Evolutionary conservation across 2,797 vertebrate genomes (phyloP), one percentile per base, ranked within the genome.

Genomic region (Harpagifer antarcticus): DNA sequence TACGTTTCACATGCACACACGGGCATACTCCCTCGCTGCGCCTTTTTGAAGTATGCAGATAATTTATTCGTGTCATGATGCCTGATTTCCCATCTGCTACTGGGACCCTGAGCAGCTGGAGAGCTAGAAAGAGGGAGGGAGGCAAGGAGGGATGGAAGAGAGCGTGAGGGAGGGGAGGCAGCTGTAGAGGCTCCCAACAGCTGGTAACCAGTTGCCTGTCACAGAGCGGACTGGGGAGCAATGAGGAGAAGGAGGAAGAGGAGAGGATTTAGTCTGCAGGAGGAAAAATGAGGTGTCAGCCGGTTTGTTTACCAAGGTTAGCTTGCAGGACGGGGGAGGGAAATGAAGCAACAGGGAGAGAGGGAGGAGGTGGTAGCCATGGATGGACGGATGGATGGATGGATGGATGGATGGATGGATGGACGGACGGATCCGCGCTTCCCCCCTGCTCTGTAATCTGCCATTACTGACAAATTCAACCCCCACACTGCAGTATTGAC

Each of bases 11-110:
- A 16, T 73, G 54, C 78, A 56, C 65, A 78, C 76, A 65, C 82
- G 54, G 68, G 64, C 79, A 23, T 27, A 65, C 86, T 87, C 86
- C 87, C 86, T 87, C 13, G 69, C 84, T 73, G 80, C 31, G 89
- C 78, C 90, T 93, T 93, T 92, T 92, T 93, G 91, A 94, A 93
- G 93, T 94, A 92, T 92, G 93, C 92, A 94, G 93, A 94, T 95
- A 93, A 95, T 95, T 95, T 94, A 94, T 95, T 94, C 89, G 93
- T 93, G 93, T 94, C 93, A 94, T 94, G 93, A 94, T 94, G 91
- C 91, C 92, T 91, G 89, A 89, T 93, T 92, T 91, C 90, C 94
- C 95, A 95, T 95, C 94, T 95, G 94, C 93, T 94, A 86, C 91
- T 94, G 94, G 94, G 94, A 94, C 92, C 91, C 89, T 91, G 89